phyloP scores from a whole-genome alignment of 2,113 vertebrate genomes.

The Rhynchomys soricoides region DNA sequence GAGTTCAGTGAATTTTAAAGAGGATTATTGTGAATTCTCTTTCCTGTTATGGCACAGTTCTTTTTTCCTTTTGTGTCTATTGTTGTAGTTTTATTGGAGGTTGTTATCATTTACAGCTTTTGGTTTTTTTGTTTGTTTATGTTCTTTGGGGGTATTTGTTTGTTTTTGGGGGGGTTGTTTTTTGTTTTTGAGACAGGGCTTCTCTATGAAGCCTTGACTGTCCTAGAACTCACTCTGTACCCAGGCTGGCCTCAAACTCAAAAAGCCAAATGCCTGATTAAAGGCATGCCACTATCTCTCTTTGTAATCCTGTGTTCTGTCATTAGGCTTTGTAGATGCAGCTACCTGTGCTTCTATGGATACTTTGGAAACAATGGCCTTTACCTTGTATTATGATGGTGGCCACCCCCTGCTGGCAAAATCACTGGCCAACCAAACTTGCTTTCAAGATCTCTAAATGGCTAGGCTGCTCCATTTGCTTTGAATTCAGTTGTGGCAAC shows the following conservation, averaged over 20 bases:
- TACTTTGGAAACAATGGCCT: neutral
- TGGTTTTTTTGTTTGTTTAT: neutral
- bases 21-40: neutral
- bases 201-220: neutral
- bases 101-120: neutral
- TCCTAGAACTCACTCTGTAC: neutral
- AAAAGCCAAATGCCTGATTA: neutral
- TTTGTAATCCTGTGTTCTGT: neutral
- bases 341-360: neutral
- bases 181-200: neutral
- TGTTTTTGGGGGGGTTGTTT: neutral
- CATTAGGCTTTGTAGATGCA: neutral
- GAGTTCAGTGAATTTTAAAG: neutral
- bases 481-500: too few relatives aligned
- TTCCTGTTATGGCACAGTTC: neutral
- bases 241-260: neutral
- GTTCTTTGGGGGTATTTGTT: neutral
- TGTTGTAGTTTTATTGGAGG: neutral
- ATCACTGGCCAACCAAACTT: neutral
- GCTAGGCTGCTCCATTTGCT: neutral
- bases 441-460: neutral
- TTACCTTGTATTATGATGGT: neutral
- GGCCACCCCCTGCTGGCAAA: neutral
- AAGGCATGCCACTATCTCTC: neutral
- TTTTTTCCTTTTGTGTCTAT: neutral